phyloP scores from a whole-genome alignment of 2,113 vertebrate genomes.

The Dicaeum eximium region DNA sequence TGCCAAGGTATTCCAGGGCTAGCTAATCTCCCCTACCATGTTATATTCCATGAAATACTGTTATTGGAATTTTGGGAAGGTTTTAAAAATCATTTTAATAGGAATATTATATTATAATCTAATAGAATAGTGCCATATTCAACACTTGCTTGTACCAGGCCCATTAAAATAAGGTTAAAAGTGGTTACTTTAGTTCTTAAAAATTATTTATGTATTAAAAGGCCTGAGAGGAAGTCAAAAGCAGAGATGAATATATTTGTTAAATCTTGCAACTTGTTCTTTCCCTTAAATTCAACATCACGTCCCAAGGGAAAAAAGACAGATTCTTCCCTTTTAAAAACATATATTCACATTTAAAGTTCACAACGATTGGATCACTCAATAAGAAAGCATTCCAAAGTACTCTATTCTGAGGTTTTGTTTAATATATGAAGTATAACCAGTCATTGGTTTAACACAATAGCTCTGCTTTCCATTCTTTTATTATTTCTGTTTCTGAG shows the following conservation, averaged over 20 bases:
- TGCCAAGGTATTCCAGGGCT: slow-evolving; percentile 72
- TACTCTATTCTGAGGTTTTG: background rate
- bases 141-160: background rate
- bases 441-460: background rate
- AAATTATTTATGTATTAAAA: slow-evolving; percentile 26
- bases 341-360: background rate
- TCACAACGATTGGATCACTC: background rate
- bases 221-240: background rate
- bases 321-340: background rate
- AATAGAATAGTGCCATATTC: background rate
- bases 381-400: background rate
- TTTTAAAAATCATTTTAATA: slow-evolving; percentile 61
- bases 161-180: slow-evolving; percentile 26
- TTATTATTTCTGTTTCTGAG: background rate
- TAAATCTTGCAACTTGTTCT: background rate
- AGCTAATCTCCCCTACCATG: slow-evolving; percentile 48
- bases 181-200: background rate
- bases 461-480: background rate
- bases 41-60: slow-evolving; percentile 38
- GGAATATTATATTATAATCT: slow-evolving; percentile 50
- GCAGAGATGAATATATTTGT: slow-evolving; percentile 26
- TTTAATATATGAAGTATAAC: background rate
- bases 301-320: background rate
- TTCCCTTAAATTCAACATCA: background rate
- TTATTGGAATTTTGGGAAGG: slow-evolving; percentile 64